phyloP scores from a whole-genome alignment of 2,797 vertebrate species.

The Selene dorsalis region DNA sequence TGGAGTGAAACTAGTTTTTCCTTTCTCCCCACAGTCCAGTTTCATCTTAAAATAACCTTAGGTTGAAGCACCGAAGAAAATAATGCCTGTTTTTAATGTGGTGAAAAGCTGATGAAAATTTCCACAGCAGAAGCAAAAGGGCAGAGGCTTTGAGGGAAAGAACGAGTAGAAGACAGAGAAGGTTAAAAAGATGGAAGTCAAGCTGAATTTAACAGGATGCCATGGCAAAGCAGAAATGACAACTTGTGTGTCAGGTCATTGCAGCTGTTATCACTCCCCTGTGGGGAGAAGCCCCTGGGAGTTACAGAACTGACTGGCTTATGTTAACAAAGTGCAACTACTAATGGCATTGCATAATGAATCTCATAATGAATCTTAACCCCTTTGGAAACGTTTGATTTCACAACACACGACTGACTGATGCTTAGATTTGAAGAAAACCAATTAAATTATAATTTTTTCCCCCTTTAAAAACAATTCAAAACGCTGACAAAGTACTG shows the following conservation, averaged over 20 bases:
- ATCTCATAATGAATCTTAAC: slow-evolving; percentile 61
- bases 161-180: slow-evolving; percentile 41
- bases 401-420: slow-evolving; percentile 23
- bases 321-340: slow-evolving; percentile 76
- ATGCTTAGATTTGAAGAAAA: slow-evolving; percentile 28
- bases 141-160: slow-evolving; percentile 25
- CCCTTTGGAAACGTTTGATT: slow-evolving; percentile 34
- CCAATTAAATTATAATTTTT: slow-evolving; percentile 45
- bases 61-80: slow-evolving; percentile 40
- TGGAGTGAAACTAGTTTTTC: slow-evolving; percentile 25
- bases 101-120: slow-evolving; percentile 31
- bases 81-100: slow-evolving; percentile 41
- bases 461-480: slow-evolving; percentile 29
- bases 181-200: slow-evolving; percentile 54
- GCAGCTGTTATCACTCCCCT: slow-evolving; percentile 68
- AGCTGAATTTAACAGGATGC: slow-evolving; percentile 72
- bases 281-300: slow-evolving; percentile 62
- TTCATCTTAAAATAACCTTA: slow-evolving; percentile 34
- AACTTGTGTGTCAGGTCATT: slow-evolving; percentile 75
- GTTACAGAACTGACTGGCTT: slow-evolving; percentile 70
- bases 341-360: slow-evolving; percentile 70
- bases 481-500: slow-evolving; percentile 21
- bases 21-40: slow-evolving; percentile 4
- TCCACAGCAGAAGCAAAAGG: slow-evolving; percentile 14
- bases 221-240: slow-evolving; percentile 71